Evolutionary conservation across 2,888 invertebrate genomes (phyloP).

Genomic region (Congeria kusceri): DNA sequence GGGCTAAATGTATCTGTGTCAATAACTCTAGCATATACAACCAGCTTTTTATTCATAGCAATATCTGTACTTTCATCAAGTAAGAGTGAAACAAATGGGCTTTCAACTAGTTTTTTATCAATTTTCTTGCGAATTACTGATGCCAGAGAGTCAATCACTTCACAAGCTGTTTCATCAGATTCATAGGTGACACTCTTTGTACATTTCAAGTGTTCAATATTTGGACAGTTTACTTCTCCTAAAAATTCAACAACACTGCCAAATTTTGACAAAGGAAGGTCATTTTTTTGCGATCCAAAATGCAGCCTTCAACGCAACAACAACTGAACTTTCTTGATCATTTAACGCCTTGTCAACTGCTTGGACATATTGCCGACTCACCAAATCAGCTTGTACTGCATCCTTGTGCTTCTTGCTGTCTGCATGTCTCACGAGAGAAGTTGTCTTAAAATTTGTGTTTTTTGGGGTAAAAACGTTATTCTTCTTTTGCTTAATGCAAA

Average conservation of each 20-base stretch:
- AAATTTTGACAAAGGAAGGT: slow-evolving; percentile 20
- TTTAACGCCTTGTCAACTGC: slow-evolving; percentile 7
- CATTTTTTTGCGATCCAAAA: slow-evolving; percentile 31
- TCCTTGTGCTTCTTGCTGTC: no score
- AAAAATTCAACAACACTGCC: slow-evolving; percentile 20
- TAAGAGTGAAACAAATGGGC: slow-evolving; percentile 18
- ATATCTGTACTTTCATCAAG: slow-evolving; percentile 41
- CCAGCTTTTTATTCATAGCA: slow-evolving; percentile 25
- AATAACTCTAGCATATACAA: slow-evolving; percentile 29
- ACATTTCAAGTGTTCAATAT: slow-evolving; percentile 19
- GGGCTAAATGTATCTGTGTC: slow-evolving; percentile 11
- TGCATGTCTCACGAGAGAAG: no score
- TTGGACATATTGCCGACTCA: no score
- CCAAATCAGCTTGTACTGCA: no score
- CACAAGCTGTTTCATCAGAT: slow-evolving; percentile 20
- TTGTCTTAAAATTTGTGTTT: no score
- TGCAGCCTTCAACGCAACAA: slow-evolving; percentile 23
- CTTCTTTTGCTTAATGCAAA: no score
- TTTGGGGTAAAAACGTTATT: no score
- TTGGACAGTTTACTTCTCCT: slow-evolving; percentile 13
- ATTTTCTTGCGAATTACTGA: neutral
- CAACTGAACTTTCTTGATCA: slow-evolving; percentile 22
- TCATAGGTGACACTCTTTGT: slow-evolving; percentile 12
- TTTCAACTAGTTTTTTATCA: slow-evolving; percentile 1
- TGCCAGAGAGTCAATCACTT: slow-evolving; percentile 12